These are phyloP conservation scores for Ceyx melanurus DNA, from an alignment of 2,113 vertebrate genomes.

Conservation along the genomic window DNA sequence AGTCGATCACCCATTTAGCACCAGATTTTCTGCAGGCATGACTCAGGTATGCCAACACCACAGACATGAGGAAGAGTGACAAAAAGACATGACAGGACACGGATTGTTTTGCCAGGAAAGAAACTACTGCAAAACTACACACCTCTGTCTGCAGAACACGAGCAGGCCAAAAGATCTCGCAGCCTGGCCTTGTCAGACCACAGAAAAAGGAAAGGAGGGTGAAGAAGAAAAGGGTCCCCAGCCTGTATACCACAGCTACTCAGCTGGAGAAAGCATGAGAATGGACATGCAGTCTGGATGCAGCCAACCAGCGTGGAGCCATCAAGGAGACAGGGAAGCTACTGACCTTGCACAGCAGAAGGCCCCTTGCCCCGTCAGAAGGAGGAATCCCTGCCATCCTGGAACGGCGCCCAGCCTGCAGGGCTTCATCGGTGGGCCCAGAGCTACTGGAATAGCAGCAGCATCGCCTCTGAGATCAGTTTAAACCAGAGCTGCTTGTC, in stretches of 20 bases:
- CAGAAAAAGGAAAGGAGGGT: neutral
- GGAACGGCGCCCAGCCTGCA: conserved; percentile 22
- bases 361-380: neutral
- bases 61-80: neutral
- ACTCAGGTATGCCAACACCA: neutral
- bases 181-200: neutral
- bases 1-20: neutral
- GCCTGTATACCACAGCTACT: neutral
- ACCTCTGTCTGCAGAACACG: neutral
- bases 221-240: neutral
- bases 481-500: conserved; percentile 72
- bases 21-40: neutral
- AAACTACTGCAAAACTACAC: neutral
- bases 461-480: conserved; percentile 28
- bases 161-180: neutral
- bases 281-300: neutral
- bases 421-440: conserved; percentile 12
- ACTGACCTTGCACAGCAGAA: neutral
- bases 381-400: neutral
- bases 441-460: conserved; percentile 21
- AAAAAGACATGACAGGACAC: neutral
- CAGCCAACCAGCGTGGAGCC: neutral
- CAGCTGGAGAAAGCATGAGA: neutral
- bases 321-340: neutral
- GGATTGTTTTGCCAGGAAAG: neutral